Base-by-base conservation (phyloP, 2,113 vertebrate species). In the Hirundichthys speculiger region DNA sequence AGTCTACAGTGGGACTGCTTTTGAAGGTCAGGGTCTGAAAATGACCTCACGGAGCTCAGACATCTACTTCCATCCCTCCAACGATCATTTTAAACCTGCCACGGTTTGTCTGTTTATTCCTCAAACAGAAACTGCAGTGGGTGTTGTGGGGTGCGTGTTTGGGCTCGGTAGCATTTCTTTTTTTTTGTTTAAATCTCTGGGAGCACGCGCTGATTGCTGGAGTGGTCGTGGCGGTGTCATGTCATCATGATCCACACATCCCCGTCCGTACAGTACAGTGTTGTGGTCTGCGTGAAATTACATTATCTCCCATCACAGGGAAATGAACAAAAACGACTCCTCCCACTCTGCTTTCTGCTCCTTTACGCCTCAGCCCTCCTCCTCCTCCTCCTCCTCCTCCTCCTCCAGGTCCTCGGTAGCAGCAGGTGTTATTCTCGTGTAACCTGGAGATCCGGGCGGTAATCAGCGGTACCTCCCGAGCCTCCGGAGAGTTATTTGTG, bases 391-490 rank as follows among this genome's bases (percentile, higher is more conserved):
- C 15, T 9, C 22, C 18, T 7, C 15, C 25, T 43, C 57, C 69
- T 13, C 16, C 59, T 47, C 64, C 66, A 25, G 15, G 21, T 69
- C 38, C 75, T 59, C 56, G 50, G 73, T 77, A 89, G 91, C 91
- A 92, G 92, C 92, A 93, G 92, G 92, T 93, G 92, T 92, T 91
- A 85, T 83, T 86, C 74, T 73, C 39, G 54, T 72, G 41, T 61
- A 85, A 87, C 78, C 87, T 81, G 79, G 71, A 87, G 76, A 89
- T 90, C 86, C 85, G 45, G 64, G 61, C 79, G 74, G 65, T 90
- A 84, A 88, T 91, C 78, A 81, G 73, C 76, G 77, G 82, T 57
- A 68, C 69, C 69, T 62, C 64, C 67, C 40, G 25, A 68, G 10
- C 76, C 82, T n/a, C 56, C 54, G 34, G 61, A 67, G 80, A 77